Percentiles rank a stretch among this genome's conserved stretches.
These are phyloP conservation scores for Nesoenas mayeri DNA, from an alignment of 2,113 vertebrate species.

Conservation along the genomic window DNA sequence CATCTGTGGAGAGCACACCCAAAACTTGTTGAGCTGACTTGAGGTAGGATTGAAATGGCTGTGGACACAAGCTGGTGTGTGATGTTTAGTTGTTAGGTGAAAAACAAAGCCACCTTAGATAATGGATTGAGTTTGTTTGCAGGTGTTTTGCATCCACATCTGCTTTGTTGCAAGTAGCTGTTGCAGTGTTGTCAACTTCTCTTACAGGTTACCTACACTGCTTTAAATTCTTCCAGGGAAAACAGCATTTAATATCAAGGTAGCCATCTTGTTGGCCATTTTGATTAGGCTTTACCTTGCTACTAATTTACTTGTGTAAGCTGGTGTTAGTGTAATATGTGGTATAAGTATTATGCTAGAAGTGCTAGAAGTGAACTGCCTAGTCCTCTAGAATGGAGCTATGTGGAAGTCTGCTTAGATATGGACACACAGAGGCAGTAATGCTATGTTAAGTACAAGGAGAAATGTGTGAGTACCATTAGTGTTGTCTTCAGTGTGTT, in stretches of 20 bases:
- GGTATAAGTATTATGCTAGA: neutral
- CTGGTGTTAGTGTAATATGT: neutral
- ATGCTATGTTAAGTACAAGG: neutral
- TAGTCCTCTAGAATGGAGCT: neutral
- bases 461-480: neutral
- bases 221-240: neutral
- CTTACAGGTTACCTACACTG: rapidly evolving
- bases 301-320: neutral
- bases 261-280: neutral
- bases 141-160: neutral
- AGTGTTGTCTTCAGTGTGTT: neutral
- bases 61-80: neutral
- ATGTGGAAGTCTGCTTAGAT: neutral
- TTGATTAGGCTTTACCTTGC: neutral
- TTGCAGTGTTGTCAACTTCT: neutral
- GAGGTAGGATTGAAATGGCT: neutral
- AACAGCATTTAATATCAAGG: neutral
- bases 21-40: neutral
- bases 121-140: neutral
- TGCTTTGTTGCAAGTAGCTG: neutral
- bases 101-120: neutral
- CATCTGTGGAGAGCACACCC: neutral
- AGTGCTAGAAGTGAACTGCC: neutral
- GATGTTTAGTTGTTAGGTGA: neutral
- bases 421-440: no score